A percentile compares a stretch with the other conserved stretches of the same genome.
Evolutionary conservation across 2,113 vertebrate species (phyloP).

Genomic region (Elephas maximus): DNA sequence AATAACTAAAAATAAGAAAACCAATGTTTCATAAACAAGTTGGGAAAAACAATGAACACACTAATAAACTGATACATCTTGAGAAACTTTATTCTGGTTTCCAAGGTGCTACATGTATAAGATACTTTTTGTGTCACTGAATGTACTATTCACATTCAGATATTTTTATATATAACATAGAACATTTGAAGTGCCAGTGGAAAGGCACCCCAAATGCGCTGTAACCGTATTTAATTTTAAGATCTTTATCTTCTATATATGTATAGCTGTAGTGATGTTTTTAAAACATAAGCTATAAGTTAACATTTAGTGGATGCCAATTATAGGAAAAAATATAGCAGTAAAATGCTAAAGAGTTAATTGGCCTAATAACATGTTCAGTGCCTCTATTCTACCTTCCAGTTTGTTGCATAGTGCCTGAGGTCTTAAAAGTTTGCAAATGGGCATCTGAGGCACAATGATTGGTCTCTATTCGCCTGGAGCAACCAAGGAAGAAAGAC

Average conservation of each 20-base stretch:
- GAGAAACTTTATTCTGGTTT: neutral
- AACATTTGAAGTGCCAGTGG: neutral
- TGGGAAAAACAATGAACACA: neutral
- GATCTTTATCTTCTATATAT: neutral
- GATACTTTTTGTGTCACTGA: neutral
- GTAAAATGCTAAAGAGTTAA: neutral
- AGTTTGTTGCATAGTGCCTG: too few relatives aligned
- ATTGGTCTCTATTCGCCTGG: too few relatives aligned
- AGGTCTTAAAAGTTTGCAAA: too few relatives aligned
- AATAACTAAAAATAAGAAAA: neutral
- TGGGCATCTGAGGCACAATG: too few relatives aligned
- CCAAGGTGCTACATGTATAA: neutral
- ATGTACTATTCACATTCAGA: neutral
- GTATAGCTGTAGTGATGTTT: neutral
- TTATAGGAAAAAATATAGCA: neutral
- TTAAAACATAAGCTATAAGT: neutral
- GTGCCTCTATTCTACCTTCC: too few relatives aligned
- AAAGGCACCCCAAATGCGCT: neutral
- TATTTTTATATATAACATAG: neutral
- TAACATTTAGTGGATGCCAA: neutral
- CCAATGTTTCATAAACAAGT: neutral
- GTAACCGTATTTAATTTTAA: constrained; percentile 26
- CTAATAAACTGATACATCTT: neutral
- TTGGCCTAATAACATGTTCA: too few relatives aligned
- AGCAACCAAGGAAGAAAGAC: too few relatives aligned